These are phyloP conservation scores for Heliconius ethilla DNA, from an alignment of 2,888 invertebrate species.

Conservation along the genomic window DNA sequence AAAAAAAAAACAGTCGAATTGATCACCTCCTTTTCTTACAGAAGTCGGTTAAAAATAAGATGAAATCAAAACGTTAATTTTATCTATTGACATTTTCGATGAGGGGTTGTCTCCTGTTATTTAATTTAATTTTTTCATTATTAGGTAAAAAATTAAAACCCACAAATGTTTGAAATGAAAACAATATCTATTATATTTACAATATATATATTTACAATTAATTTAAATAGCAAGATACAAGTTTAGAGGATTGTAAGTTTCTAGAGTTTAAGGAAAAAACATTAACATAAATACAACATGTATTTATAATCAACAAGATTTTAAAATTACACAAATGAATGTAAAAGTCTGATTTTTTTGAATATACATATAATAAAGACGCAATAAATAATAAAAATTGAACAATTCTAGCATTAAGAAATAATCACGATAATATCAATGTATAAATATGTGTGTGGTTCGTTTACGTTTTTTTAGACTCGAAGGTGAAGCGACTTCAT, in stretches of 20 bases:
- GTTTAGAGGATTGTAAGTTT: neutral
- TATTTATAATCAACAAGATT: neutral
- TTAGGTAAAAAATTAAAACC: neutral
- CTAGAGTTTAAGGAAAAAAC: neutral
- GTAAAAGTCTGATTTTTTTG: neutral
- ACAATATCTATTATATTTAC: conserved; percentile 19
- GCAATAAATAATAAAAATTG: neutral
- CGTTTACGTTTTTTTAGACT: neutral
- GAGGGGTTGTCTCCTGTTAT: no score
- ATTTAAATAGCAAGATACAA: conserved; percentile 12
- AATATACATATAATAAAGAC: neutral
- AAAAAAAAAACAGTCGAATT: no score
- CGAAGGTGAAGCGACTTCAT: neutral
- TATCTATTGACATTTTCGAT: no score
- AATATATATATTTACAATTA: conserved; percentile 26
- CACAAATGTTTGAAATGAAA: neutral
- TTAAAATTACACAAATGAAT: neutral
- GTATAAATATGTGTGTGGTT: neutral
- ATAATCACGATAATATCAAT: neutral
- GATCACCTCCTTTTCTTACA: no score
- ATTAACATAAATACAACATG: neutral
- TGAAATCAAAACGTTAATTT: no score
- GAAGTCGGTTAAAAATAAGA: no score
- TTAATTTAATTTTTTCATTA: neutral
- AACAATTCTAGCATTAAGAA: neutral